phyloP scores from a whole-genome alignment of 2,888 invertebrate genomes.

The Rotaria magnacalcarata region DNA sequence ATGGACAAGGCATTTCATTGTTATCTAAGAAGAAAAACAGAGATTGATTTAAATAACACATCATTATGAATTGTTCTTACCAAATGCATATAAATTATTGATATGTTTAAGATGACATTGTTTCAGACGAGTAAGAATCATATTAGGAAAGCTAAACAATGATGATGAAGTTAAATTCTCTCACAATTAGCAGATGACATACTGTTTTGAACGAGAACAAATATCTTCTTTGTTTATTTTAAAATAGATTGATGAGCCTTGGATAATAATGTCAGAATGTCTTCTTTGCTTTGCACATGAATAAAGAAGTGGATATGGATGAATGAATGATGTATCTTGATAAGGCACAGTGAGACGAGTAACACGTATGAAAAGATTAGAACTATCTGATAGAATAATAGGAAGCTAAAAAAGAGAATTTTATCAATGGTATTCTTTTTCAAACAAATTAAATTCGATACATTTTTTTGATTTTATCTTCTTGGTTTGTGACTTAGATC shows the following conservation, averaged over 20 bases:
- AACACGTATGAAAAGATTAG: background rate
- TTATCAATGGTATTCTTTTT: too few relatives aligned
- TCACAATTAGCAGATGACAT: background rate
- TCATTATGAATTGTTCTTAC: background rate
- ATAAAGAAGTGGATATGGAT: constrained; percentile 6
- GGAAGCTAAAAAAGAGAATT: background rate
- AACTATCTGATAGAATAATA: background rate
- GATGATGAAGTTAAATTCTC: too few relatives aligned
- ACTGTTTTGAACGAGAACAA: background rate
- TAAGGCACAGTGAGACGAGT: constrained; percentile 5
- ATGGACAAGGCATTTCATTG: background rate
- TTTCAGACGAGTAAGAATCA: background rate
- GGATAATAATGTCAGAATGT: background rate
- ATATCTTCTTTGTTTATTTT: background rate
- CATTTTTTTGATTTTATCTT: too few relatives aligned
- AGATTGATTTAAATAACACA: background rate
- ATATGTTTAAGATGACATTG: background rate
- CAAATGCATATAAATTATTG: background rate
- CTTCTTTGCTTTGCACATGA: background rate
- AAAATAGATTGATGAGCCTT: background rate
- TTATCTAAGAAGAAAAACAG: background rate
- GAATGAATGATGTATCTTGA: background rate
- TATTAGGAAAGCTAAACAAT: background rate
- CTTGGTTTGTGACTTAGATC: too few relatives aligned
- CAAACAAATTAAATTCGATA: too few relatives aligned